phyloP scores from a whole-genome alignment of 2,888 invertebrate genomes.

The Melanotus villosus region DNA sequence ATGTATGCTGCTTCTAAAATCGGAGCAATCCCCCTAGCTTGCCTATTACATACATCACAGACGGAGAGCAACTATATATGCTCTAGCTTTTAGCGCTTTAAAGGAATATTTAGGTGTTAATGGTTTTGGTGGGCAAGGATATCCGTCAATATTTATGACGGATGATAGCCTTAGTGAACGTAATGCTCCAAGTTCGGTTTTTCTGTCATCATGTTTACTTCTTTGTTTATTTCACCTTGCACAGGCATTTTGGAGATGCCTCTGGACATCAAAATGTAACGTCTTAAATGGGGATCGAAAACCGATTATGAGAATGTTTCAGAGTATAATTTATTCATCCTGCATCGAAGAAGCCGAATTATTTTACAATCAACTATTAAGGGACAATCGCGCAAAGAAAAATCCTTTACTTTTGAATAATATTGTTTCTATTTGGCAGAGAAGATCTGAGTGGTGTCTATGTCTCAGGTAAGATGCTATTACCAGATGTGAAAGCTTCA shows the following conservation, averaged over 20 bases:
- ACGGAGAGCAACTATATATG: constrained; percentile 39
- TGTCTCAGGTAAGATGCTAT: constrained; percentile 46
- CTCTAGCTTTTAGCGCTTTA: constrained; percentile 31
- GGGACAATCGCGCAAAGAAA: not conserved
- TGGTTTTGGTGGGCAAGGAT: constrained; percentile 15
- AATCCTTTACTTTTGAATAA: not conserved
- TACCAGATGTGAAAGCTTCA: constrained; percentile 46
- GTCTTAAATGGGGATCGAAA: constrained; percentile 10
- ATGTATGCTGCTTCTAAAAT: constrained; percentile 35
- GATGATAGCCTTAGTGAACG: constrained; percentile 45
- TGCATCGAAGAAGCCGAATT: not conserved
- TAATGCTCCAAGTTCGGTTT: constrained; percentile 38
- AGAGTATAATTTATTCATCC: constrained; percentile 4
- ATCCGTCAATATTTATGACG: constrained; percentile 33
- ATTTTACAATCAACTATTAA: not conserved
- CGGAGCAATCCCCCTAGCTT: constrained; percentile 37
- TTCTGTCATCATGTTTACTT: constrained; percentile 35
- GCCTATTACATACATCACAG: constrained; percentile 41
- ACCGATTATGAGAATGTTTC: constrained; percentile 8
- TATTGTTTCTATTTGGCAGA: not conserved
- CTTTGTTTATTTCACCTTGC: constrained; percentile 44
- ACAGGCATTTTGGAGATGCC: constrained; percentile 47
- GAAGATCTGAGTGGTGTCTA: not conserved
- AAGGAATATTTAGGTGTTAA: constrained; percentile 12
- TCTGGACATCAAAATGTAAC: constrained; percentile 27